Evolutionary conservation across 2,888 invertebrate species (phyloP), one percentile per base, ranked within the genome.

Genomic region (Gymnosoma rotundatum): DNA sequence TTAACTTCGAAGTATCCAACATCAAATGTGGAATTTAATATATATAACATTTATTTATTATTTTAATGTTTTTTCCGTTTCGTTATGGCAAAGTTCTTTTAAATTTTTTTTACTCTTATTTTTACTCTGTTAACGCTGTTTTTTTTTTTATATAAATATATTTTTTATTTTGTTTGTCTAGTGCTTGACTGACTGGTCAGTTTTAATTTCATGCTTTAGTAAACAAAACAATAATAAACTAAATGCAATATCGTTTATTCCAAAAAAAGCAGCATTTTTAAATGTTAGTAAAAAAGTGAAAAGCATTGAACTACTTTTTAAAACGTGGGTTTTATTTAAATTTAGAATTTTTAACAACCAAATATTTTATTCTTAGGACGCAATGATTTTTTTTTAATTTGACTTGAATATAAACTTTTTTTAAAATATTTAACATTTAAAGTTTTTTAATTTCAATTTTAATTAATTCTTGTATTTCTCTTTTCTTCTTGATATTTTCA

Each of bases 121-220:
- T 42, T 42, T 12, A 42, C 12, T 42, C 58, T 38, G 16, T 14
- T 48, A n/a, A 6, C 20, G 18, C 42, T 52, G 0, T 64, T 63
- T 18, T 38, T 58, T 42, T 42, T 75, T 16, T 48, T 38, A 50
- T 56, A 52, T 25, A 58, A 14, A 18, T 42, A 14, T 76, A 32
- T 64, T 74, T 63, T 74, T 48, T 72, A 36, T 42, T 12, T 32
- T 66, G 66, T 63, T 78, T 56, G 48, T 76, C 72, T 58, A 54
- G 18, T 67, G 63, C 58, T 83, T 72, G 60, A 58, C 60, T 79
- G 73, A 60, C 50, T 78, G 78, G 81, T 66, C 81, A 74, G 73
- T 81, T 84, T 81, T 74, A 81, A 84, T 81, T 84, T 84, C 78
- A 81, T 81, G 84, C 66, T 75, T 74, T 60, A 78, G 78, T 74